Evolutionary conservation across 2,113 vertebrate genomes (phyloP), one percentile per base, ranked within the genome.

Genomic region (Rhinopomastus cyanomelas): DNA sequence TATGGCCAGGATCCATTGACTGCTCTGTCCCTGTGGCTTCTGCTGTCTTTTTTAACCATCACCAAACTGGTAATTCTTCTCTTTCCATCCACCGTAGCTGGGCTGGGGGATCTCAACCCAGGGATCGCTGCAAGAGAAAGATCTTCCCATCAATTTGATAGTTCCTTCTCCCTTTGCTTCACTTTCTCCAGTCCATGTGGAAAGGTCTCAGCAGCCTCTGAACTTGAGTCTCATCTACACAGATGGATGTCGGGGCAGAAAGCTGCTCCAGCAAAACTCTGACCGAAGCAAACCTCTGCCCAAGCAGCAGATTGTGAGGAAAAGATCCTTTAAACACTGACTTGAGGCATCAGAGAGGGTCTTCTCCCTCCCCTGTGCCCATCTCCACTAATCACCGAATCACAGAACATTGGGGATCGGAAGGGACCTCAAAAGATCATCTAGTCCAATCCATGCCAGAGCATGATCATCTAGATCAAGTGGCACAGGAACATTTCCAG

Each of bases 171-270:
- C n/a, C 21, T 36, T 12, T 60, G 26, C 34, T 77, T 52, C 6
- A 0, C 21, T 39, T 26, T 39, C 20, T 49, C 7, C n/a, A 7
- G 1, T 7, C 34, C 26, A 17, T 1, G 0, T 4, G 32, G 51
- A 37, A 30, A 39, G 21, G 53, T 17, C 12, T 14, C 64, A 27
- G 53, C 34, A 79, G 17, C 23, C 30, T 42, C 67, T 51, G 85
- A 60, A 61, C 57, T 59, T 73, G 4, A 15, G 5, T 42, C 48
- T 53, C 10, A 1, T 20, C 46, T 30, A 25, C 23, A n/a, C 55
- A 13, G 59, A 37, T 1, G 4, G 57, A 61, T 15, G 6, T 0
- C 1, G 5, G 32, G 81, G 23, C 56, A 73, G 57, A 36, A 46
- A 71, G 16, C 11, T 30, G 21, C 48, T 49, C 46, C 79, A 32